Percentiles rank a stretch among this genome's conserved stretches.
These are phyloP conservation scores for Strix uralensis DNA, from an alignment of 2,113 vertebrate genomes.

Conservation along the genomic window DNA sequence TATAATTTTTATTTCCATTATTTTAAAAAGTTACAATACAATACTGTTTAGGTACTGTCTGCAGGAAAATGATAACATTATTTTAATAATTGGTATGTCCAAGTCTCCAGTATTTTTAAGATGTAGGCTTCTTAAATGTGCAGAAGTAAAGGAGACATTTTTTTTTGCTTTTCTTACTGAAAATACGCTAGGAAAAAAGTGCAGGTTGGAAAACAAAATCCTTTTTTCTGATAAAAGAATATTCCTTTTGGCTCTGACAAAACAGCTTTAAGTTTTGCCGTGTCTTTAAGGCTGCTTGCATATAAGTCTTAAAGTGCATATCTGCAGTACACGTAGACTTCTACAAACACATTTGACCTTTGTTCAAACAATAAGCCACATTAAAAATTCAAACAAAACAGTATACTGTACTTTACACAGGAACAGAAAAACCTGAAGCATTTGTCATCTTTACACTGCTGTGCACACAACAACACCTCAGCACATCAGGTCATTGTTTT, in stretches of 20 bases:
- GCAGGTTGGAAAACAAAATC: slow-evolving; percentile 1
- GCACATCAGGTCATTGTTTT: background rate
- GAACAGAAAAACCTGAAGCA: background rate
- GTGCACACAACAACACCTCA: background rate
- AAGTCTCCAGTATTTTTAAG: background rate
- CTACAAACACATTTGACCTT: background rate
- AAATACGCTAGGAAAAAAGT: background rate
- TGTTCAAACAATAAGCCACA: background rate
- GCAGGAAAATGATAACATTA: slow-evolving; percentile 32
- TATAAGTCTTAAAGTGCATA: background rate
- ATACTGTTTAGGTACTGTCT: background rate
- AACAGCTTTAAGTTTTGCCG: background rate
- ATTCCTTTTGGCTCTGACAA: background rate
- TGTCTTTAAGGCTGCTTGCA: background rate
- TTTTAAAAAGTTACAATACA: slow-evolving; percentile 9
- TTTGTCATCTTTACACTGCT: background rate
- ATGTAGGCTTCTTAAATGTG: background rate
- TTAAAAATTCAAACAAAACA: background rate
- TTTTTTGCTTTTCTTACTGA: background rate
- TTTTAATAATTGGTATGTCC: background rate
- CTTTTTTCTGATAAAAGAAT: background rate
- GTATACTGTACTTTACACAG: background rate
- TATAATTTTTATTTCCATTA: slow-evolving; percentile 22
- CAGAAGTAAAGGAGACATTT: background rate
- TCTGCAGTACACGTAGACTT: background rate